Evolutionary conservation across 2,888 invertebrate genomes (phyloP).

Genomic region (Eupithecia subfuscata): DNA sequence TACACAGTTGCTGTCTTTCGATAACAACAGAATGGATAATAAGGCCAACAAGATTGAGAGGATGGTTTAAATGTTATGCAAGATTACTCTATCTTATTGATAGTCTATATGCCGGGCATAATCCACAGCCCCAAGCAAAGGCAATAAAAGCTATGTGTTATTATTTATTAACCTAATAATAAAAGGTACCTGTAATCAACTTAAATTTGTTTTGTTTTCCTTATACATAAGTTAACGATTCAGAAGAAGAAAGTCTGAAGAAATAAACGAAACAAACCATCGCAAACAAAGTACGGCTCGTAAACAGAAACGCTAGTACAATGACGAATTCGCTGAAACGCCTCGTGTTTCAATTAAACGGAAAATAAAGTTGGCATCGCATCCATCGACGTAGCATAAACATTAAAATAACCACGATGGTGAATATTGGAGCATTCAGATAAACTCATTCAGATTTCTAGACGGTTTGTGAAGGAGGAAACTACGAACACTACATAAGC

Average conservation of each 20-base stretch:
- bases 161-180: neutral
- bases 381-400: constrained; percentile 67
- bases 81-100: neutral
- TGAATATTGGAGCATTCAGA: constrained; percentile 61
- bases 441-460: constrained; percentile 66
- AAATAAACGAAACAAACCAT: constrained; percentile 46
- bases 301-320: constrained; percentile 63
- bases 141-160: neutral
- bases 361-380: constrained; percentile 73
- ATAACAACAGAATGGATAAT: constrained; percentile 40
- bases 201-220: neutral
- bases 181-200: neutral
- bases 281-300: constrained; percentile 59
- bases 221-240: constrained; percentile 16
- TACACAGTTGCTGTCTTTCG: constrained; percentile 54
- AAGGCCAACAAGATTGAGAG: constrained; percentile 1
- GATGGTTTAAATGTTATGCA: neutral
- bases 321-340: constrained; percentile 70
- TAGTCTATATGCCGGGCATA: too few species aligned
- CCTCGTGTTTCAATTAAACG: constrained; percentile 74
- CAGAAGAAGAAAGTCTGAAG: constrained; percentile 19
- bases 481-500: neutral
- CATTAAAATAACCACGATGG: constrained; percentile 71
- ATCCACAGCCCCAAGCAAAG: too few species aligned
- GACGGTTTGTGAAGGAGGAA: neutral